Percentiles rank a stretch among this genome's conserved stretches.
phyloP scores from a whole-genome alignment of 2,113 vertebrate species.

The Gopherus evgoodei region DNA sequence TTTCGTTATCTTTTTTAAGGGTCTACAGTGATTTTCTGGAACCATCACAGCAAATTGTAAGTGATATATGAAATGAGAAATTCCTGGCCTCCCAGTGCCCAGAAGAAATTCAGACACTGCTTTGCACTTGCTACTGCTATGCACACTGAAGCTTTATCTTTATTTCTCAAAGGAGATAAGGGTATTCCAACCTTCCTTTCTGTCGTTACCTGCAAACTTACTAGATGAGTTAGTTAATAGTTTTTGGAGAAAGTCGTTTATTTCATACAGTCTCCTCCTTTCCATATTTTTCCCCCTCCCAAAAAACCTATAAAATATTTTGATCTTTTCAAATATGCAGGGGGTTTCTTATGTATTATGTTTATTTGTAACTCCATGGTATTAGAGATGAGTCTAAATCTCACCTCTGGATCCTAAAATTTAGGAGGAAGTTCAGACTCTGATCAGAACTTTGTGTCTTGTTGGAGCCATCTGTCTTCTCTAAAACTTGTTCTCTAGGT shows the following conservation, averaged over 20 bases:
- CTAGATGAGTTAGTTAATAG: not conserved
- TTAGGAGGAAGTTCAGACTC: not conserved
- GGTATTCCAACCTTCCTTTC: not conserved
- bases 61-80: not conserved
- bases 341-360: not conserved
- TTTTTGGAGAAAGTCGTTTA: not conserved
- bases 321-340: not conserved
- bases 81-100: not conserved
- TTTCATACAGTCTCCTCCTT: not conserved
- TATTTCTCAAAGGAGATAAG: not conserved
- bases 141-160: not conserved
- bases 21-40: not conserved
- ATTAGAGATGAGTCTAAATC: not conserved
- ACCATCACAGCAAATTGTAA: not conserved
- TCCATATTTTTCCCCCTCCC: not conserved
- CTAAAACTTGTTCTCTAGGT: not conserved
- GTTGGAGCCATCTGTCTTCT: not conserved
- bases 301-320: not conserved
- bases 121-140: not conserved
- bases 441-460: not conserved
- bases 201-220: not conserved
- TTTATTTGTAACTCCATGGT: not conserved
- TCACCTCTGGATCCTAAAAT: not conserved
- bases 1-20: not conserved
- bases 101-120: not conserved